Evolutionary conservation across 2,888 invertebrate species (phyloP).

Genomic region (Folsomia candida): DNA sequence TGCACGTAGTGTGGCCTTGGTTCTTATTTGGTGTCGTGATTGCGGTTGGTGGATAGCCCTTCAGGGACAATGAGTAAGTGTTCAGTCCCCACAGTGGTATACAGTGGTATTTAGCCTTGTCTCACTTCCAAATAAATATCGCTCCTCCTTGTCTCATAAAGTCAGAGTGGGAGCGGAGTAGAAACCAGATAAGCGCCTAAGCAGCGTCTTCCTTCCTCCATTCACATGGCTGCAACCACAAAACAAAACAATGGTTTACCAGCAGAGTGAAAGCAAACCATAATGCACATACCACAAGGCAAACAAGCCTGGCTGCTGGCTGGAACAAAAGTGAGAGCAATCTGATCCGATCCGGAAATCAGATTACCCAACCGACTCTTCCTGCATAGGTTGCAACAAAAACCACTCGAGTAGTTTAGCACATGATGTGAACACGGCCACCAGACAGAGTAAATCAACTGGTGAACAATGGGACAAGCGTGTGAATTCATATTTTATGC

Average conservation of each 20-base stretch:
- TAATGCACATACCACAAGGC: too few species aligned
- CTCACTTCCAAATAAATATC: constrained; percentile 41
- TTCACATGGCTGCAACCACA: background rate
- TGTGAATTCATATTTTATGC: too few species aligned
- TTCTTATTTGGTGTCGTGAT: background rate
- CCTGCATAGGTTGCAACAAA: background rate
- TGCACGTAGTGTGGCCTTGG: background rate
- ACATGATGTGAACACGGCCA: background rate
- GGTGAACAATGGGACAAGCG: background rate
- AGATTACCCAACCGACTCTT: background rate
- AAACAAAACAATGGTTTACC: background rate
- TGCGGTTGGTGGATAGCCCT: constrained; percentile 10
- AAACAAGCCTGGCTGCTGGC: background rate
- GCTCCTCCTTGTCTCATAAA: constrained; percentile 48
- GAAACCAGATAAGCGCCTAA: background rate
- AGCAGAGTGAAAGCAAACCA: too few species aligned
- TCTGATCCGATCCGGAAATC: constrained; percentile 3
- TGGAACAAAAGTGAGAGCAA: background rate
- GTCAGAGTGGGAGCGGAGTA: constrained; percentile 10
- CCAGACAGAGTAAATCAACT: too few species aligned
- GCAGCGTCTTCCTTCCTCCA: background rate
- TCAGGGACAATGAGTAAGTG: constrained; percentile 12
- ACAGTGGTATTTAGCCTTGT: constrained; percentile 45
- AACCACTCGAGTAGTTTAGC: background rate
- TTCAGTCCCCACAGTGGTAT: constrained; percentile 40